Conservation (phyloP, 1,140 invertebrate genomes). For the Oreohelix idahoensis region DNA sequence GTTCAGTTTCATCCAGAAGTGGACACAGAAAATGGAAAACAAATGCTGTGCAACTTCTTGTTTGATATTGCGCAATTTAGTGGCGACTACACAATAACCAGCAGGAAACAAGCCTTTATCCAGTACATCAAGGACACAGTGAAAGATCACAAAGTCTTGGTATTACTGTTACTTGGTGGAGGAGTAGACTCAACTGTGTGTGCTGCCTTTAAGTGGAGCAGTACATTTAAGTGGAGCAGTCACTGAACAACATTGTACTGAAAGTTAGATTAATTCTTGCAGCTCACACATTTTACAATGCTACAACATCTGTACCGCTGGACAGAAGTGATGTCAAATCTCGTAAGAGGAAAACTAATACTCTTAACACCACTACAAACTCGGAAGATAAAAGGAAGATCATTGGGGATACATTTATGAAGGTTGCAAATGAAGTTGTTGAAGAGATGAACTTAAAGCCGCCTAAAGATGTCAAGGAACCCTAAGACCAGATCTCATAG, state of each 20-base stretch:
- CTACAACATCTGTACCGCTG: slow-evolving; percentile 84
- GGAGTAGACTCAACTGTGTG: slow-evolving; percentile 99
- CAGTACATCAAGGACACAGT: slow-evolving; percentile 93
- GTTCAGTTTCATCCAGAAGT: slow-evolving; percentile 95
- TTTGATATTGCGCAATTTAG: slow-evolving; percentile 90
- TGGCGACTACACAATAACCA: slow-evolving; percentile 90
- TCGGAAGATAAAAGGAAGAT: slow-evolving; percentile 99
- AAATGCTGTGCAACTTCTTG: slow-evolving; percentile 95
- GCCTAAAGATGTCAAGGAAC: slow-evolving; percentile 81
- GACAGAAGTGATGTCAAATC: slow-evolving; percentile 76
- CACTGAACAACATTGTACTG: slow-evolving; percentile 88
- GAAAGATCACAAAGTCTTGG: slow-evolving; percentile 93
- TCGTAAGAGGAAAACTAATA: slow-evolving; percentile 85
- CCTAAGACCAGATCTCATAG: slow-evolving; percentile 96
- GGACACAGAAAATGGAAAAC: slow-evolving; percentile 92
- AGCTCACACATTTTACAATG: slow-evolving; percentile 76
- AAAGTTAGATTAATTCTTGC: slow-evolving; percentile 81
- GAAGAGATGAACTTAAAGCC: slow-evolving; percentile 69
- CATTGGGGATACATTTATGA: slow-evolving; percentile 98
- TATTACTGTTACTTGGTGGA: slow-evolving; percentile 91
- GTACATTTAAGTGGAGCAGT: slow-evolving; percentile 91
- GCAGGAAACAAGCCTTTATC: slow-evolving; percentile 92
- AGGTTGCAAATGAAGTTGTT: slow-evolving; percentile 74
- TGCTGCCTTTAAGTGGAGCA: slow-evolving; percentile 93
- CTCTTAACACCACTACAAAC: slow-evolving; percentile 87